phyloP scores from a whole-genome alignment of 2,797 vertebrate genomes.

The Chloroceryle amazona region DNA sequence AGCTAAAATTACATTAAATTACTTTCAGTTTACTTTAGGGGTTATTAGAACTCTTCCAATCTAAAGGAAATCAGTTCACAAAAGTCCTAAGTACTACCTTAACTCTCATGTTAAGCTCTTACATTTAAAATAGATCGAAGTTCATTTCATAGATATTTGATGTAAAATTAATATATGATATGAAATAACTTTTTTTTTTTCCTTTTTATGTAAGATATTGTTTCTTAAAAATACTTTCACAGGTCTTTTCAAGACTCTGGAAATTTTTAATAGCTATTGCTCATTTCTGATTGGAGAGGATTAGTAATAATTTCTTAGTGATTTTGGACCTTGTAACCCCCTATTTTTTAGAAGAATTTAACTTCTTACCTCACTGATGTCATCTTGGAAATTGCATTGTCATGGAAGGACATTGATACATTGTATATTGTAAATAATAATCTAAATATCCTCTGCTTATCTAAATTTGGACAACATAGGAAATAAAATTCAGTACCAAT shows the following conservation, averaged over 20 bases:
- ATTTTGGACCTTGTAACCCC: not conserved
- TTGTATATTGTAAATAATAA: not conserved
- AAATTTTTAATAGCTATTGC: not conserved
- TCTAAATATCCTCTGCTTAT: not conserved
- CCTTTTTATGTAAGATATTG: not conserved
- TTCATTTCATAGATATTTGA: not conserved
- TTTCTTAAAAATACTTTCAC: not conserved
- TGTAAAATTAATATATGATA: not conserved
- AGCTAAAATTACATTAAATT: conserved; percentile 51
- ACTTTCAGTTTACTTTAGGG: conserved; percentile 4
- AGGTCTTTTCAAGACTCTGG: not conserved
- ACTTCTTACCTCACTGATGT: not conserved
- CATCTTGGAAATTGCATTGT: not conserved
- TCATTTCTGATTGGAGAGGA: not conserved
- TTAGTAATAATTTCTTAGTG: not conserved
- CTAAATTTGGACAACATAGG: not conserved
- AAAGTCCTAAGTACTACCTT: not conserved
- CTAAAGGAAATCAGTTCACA: conserved; percentile 16
- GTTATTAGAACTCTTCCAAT: not conserved
- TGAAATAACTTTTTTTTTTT: not conserved
- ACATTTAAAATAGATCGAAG: not conserved
- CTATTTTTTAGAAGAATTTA: not conserved
- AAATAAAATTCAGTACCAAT: not conserved
- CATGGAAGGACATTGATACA: not conserved
- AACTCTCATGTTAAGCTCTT: too few species aligned